phyloP scores from a whole-genome alignment of 2,113 vertebrate genomes.

The Anguilla japonica region DNA sequence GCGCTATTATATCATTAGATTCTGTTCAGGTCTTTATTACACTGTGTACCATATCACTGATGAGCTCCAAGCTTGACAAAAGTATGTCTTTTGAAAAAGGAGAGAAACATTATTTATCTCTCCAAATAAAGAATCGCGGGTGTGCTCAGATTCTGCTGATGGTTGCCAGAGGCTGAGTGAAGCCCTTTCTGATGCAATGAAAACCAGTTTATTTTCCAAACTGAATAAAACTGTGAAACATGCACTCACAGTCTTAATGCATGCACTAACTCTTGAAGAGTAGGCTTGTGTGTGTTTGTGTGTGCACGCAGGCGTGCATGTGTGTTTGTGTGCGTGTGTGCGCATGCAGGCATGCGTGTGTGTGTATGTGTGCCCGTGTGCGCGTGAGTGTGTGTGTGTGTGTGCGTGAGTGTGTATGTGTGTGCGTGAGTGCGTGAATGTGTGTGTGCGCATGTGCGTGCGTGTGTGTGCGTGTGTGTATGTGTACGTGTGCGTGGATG shows the following conservation, averaged over 20 bases:
- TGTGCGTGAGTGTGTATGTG: too few relatives aligned
- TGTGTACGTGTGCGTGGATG: too few relatives aligned
- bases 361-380: not conserved
- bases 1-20: not conserved
- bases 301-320: too few relatives aligned
- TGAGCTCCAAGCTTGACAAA: too few relatives aligned
- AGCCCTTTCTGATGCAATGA: too few relatives aligned
- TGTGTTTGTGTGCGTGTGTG: not conserved
- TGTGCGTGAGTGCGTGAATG: not conserved
- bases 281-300: too few relatives aligned
- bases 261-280: not conserved
- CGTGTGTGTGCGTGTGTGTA: too few relatives aligned
- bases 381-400: not conserved
- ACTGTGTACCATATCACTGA: not conserved
- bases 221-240: too few relatives aligned
- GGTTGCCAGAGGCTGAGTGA: not conserved
- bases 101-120: not conserved
- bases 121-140: not conserved
- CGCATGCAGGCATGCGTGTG: not conserved
- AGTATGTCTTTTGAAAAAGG: not conserved
- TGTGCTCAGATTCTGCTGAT: slow-evolving; percentile 14
- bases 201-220: too few relatives aligned
- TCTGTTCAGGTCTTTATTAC: not conserved
- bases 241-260: too few relatives aligned
- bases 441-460: not conserved